Evolutionary conservation across 2,113 vertebrate species (phyloP).

Genomic region (Antechinus flavipes): DNA sequence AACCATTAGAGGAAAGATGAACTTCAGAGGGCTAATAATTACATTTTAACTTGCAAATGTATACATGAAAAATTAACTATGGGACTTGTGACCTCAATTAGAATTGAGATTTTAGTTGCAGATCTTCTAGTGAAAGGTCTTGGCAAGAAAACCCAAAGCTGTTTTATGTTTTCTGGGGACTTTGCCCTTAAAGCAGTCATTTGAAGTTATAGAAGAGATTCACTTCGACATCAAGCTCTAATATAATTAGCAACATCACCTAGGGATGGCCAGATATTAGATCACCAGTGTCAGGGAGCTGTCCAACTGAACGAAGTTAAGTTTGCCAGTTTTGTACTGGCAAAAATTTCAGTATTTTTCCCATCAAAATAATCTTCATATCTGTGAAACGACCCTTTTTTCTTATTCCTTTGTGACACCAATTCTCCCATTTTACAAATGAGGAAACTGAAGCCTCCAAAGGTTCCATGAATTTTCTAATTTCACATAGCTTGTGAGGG

Average conservation of each 20-base stretch:
- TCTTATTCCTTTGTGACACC: not conserved
- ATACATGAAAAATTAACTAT: not conserved
- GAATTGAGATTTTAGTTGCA: not conserved
- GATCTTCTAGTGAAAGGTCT: not conserved
- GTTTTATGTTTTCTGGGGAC: not conserved
- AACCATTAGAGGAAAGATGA: not conserved
- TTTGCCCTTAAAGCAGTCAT: not conserved
- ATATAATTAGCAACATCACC: not conserved
- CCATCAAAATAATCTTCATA: not conserved
- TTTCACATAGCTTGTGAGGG: not conserved
- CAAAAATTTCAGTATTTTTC: not conserved
- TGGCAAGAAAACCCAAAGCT: not conserved
- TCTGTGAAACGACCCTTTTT: not conserved
- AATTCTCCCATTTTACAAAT: constrained; percentile 1
- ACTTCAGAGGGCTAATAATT: not conserved
- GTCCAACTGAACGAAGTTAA: not conserved
- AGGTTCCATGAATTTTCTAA: not conserved
- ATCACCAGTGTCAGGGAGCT: not conserved
- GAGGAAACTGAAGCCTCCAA: not conserved
- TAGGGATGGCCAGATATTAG: not conserved
- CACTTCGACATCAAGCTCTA: not conserved
- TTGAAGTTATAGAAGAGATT: not conserved
- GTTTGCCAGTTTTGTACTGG: not conserved
- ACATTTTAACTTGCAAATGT: not conserved
- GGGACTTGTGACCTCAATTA: not conserved